These are phyloP conservation scores for Coptotermes formosanus DNA, from an alignment of 1,140 invertebrate genomes.

Conservation along the genomic window DNA sequence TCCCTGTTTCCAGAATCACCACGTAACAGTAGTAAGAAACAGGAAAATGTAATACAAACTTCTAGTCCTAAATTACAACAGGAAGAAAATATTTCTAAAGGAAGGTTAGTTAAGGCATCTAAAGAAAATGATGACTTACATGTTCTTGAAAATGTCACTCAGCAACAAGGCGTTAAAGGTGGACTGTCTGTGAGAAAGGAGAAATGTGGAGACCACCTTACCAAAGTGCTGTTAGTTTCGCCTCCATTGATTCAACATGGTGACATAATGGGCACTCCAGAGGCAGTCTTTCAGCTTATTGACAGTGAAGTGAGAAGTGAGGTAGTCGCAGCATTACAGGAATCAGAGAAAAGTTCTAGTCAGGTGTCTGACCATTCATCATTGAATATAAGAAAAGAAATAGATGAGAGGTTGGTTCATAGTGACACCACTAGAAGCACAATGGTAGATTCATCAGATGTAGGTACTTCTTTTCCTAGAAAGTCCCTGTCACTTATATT, in stretches of 20 bases:
- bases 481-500: not conserved
- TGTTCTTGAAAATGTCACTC: not conserved
- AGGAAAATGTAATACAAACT: not conserved
- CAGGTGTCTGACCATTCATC: not conserved
- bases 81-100: not conserved
- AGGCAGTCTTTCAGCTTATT: not conserved
- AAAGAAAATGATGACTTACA: not conserved
- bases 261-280: not conserved
- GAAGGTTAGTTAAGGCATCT: not conserved
- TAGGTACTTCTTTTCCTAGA: not conserved
- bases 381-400: not conserved
- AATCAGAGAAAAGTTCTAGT: not conserved
- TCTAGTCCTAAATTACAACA: not conserved
- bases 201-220: not conserved
- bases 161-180: not conserved
- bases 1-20: not conserved
- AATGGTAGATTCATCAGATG: not conserved
- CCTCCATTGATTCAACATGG: not conserved
- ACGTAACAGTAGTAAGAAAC: not conserved
- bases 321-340: not conserved
- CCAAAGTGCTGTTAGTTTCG: not conserved
- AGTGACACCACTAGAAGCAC: not conserved
- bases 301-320: conserved; percentile 3
- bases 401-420: not conserved
- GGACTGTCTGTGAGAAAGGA: not conserved